Base-by-base conservation (phyloP, 2,113 vertebrate species). In the Salvator merianae region DNA sequence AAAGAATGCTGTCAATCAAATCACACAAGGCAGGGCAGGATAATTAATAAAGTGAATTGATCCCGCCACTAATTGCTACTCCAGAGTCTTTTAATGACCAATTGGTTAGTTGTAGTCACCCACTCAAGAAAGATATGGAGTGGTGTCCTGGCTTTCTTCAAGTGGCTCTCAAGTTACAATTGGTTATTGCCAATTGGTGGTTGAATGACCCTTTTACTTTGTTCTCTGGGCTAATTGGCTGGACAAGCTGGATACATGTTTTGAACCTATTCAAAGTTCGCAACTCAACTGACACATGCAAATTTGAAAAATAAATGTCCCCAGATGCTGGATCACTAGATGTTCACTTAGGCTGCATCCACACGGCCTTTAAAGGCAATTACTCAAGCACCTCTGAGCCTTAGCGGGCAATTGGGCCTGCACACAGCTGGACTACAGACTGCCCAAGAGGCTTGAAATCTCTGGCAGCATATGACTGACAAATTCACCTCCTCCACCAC, bases 1-100 rank as follows among this genome's bases (percentile, higher is more conserved):
- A 66, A 79, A 73, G 40, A 69, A 65, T 65, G 55, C 38, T 79
- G 69, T 47, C 69, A 63, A 65, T 79, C 55, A 36, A 36, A 6
- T 9, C 32, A 20, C 38, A 79, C 16, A 66, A 79, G 72, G 69
- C 68, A 78, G 59, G 69, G 55, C 68, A 73, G 40, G 69, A 38
- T 85, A 85, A 85, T 85, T 85, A 85, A 78, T 73, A 50, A 62
- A 79, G 69, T 50, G 69, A 73, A 79, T 85, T 79, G 83, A n/a
- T 73, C 77, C 40, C 43, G 76, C 73, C 69, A 47, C 72, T 69
- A 79, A 79, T 79, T 47, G 83, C 83, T 40, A 79, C 77, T 85
- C 79, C 77, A 85, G n/a, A 72, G 63, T 55, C 68, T 79, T 55
- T 85, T 38, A 43, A 79, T 65, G 53, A 69, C 77, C 83, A 79